phyloP scores from a whole-genome alignment of 2,113 vertebrate genomes.

The Capricornis sumatraensis region DNA sequence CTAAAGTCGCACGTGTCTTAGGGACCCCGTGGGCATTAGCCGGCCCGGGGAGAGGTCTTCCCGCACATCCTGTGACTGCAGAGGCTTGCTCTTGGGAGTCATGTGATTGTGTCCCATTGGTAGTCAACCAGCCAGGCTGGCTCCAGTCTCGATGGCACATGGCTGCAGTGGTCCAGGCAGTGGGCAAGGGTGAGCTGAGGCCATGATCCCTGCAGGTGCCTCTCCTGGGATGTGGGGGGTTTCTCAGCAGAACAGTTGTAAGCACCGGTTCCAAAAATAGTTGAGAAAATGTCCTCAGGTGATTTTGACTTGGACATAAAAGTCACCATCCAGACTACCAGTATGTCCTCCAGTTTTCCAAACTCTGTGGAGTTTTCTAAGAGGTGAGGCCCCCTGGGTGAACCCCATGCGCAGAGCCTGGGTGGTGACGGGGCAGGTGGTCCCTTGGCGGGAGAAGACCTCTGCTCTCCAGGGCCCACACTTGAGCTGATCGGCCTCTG shows the following conservation, averaged over 20 bases:
- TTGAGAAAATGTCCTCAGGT: neutral
- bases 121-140: neutral
- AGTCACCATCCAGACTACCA: neutral
- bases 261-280: neutral
- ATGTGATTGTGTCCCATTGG: neutral
- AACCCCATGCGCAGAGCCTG: neutral
- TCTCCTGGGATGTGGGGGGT: neutral
- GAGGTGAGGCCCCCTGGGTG: neutral
- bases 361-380: neutral
- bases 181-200: neutral
- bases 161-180: neutral
- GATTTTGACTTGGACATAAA: neutral
- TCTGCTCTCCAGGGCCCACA: neutral
- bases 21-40: neutral
- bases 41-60: neutral
- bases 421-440: neutral
- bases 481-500: neutral
- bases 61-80: rapidly evolving
- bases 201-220: neutral
- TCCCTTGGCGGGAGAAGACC: neutral
- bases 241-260: neutral
- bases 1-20: rapidly evolving
- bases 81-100: neutral
- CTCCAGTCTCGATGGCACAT: neutral
- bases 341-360: neutral